Evolutionary conservation across 2,888 invertebrate species (phyloP), one percentile per base, ranked within the genome.

Genomic region (Tinea pellionella): DNA sequence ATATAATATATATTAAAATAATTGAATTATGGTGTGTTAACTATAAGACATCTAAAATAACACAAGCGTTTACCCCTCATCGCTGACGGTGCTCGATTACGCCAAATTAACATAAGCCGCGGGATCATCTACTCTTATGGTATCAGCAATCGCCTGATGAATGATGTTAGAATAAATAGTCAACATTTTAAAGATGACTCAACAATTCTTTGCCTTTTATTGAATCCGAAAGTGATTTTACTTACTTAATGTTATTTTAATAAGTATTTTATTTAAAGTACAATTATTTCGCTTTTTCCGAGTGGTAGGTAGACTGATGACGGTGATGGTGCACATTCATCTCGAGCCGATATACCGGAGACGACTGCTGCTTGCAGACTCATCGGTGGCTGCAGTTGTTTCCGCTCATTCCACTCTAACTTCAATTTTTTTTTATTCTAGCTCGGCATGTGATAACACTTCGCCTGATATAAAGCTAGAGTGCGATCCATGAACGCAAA

Each of bases 31-130:
- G 29, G 7, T 18, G n/a, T 55, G 29, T 13, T 19, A 19, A 24
- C 13, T 24, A 55, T n/a, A 24, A 57, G 57, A 32, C 19, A 11
- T 15, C n/a, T 19, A 57, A n/a, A 57, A 57, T 57, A 57, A 19
- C 15, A 57, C 32, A 29, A 15, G 9, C 8, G 24, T 18, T 37
- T 15, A 32, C 57, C 57, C 57, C 32, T 32, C 57, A 13, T 57
- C 29, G 55, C 57, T 57, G 57, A 57, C 57, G 57, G 13, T 4
- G 32, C 32, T 57, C 57, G 57, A 57, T 57, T 57, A 57, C 32
- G 30, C 8, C 16, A 57, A 57, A 57, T 57, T 57, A 57, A 9
- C 57, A 57, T 57, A 57, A 57, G 16, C 57, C 13, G 57, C 16
- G 13, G 57, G 53, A 53, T 53, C 53, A 53, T 13, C 53, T 24